A percentile compares a stretch with the other conserved stretches of the same genome.
These are phyloP conservation scores for Radopholus similis DNA, from an alignment of 1,140 invertebrate genomes.

Conservation along the genomic window DNA sequence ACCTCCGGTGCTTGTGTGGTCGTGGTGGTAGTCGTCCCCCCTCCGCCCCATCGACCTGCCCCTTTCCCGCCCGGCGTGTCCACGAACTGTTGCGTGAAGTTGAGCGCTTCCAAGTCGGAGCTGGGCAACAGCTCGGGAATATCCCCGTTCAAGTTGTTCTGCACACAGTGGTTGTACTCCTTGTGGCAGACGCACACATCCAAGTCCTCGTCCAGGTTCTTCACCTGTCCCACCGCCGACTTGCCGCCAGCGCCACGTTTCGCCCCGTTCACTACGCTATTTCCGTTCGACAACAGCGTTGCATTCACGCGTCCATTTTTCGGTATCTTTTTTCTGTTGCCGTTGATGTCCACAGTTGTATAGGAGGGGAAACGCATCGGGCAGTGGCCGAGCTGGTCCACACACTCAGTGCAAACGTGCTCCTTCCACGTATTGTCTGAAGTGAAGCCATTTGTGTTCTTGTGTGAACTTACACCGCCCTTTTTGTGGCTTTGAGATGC, in stretches of 20 bases:
- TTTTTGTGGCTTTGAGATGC: background rate
- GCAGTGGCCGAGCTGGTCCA: constrained; percentile 49
- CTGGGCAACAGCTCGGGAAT: constrained; percentile 55
- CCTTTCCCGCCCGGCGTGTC: background rate
- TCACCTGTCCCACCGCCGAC: constrained; percentile 6
- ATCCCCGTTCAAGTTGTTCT: constrained; percentile 52
- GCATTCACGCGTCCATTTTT: background rate
- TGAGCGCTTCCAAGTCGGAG: constrained; percentile 39
- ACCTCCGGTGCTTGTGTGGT: constrained; percentile 54
- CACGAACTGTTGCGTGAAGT: constrained; percentile 41
- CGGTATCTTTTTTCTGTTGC: constrained; percentile 11
- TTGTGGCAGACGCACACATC: constrained; percentile 46
- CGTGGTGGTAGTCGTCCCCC: constrained; percentile 46
- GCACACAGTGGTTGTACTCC: constrained; percentile 58
- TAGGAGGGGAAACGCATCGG: constrained; percentile 53
- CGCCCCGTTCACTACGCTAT: background rate
- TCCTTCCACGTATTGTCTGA: constrained; percentile 59
- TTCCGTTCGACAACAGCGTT: too few relatives aligned
- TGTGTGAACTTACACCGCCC: background rate
- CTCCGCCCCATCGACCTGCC: background rate
- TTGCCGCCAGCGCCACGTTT: constrained; percentile 8
- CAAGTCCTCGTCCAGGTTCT: constrained; percentile 20
- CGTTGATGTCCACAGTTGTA: constrained; percentile 16
- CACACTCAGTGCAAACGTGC: constrained; percentile 53
- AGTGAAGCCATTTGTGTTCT: constrained; percentile 7